phyloP scores from a whole-genome alignment of 2,797 vertebrate genomes.

The Hypotaenidia philippensis region DNA sequence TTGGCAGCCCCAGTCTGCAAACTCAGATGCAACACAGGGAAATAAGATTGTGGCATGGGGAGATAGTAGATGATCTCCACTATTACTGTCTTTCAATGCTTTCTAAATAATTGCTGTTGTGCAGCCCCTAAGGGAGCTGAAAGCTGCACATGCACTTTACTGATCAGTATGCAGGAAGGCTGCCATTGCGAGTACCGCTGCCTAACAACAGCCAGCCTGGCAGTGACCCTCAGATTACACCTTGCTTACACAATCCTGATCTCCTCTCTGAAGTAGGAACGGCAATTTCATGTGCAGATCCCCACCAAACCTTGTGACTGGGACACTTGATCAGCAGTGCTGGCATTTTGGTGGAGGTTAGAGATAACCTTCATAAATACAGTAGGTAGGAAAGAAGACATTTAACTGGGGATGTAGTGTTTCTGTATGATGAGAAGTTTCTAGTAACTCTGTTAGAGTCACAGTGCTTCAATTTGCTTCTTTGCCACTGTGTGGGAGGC shows the following conservation, averaged over 20 bases:
- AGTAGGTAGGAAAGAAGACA: background rate
- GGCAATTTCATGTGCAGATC: background rate
- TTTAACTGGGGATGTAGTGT: background rate
- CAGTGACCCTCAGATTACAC: rapidly evolving
- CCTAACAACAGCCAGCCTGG: background rate
- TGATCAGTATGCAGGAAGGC: background rate
- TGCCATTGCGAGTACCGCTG: rapidly evolving
- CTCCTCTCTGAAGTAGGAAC: background rate
- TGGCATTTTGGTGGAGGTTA: background rate
- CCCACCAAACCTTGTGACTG: background rate
- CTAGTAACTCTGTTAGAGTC: background rate
- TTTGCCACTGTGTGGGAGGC: constrained; percentile 62
- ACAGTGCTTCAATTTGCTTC: constrained; percentile 13
- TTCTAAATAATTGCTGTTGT: background rate
- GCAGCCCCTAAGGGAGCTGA: background rate
- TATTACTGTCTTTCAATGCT: background rate
- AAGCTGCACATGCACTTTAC: background rate
- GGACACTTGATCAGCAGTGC: background rate
- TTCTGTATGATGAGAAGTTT: constrained; percentile 36
- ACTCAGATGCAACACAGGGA: background rate
- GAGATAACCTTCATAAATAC: background rate
- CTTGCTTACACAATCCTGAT: background rate
- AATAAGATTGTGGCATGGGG: rapidly evolving
- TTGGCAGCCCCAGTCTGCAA: background rate
- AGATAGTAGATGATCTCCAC: background rate